Conservation (phyloP, 2,888 invertebrate species). For the Phengaris alcon region DNA sequence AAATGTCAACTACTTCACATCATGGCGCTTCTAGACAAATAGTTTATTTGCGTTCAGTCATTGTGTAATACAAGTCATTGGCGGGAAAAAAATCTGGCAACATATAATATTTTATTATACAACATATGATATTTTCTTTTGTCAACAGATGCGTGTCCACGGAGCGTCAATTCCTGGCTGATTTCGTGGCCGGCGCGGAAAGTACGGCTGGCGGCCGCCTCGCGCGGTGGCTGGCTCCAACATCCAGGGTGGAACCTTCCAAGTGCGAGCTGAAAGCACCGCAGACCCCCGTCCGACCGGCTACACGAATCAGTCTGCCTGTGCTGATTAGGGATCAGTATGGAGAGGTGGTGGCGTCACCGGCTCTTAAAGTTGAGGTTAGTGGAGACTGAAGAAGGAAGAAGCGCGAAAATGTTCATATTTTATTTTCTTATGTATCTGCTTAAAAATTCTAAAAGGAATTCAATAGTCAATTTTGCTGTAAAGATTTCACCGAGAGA, state of each 20-base stretch:
- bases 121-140: slow-evolving; percentile 39
- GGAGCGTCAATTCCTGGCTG: slow-evolving; percentile 94
- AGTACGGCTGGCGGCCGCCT: slow-evolving; percentile 93
- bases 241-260: slow-evolving; percentile 92
- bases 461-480: no score
- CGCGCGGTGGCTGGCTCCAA: slow-evolving; percentile 96
- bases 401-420: no score
- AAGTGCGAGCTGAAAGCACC: slow-evolving; percentile 91
- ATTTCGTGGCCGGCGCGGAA: slow-evolving; percentile 92
- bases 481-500: no score
- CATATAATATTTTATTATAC: no score
- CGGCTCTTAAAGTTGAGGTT: slow-evolving; percentile 87
- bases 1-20: no score
- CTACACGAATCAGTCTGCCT: slow-evolving; percentile 75
- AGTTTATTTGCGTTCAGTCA: no score
- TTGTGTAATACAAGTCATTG: no score
- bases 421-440: no score
- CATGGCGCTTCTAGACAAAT: no score
- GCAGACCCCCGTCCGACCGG: slow-evolving; percentile 83
- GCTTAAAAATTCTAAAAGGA: no score
- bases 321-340: slow-evolving; percentile 95
- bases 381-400: not conserved
- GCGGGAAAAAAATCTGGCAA: no score
- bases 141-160: slow-evolving; percentile 88
- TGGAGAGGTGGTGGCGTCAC: slow-evolving; percentile 90